Evolutionary conservation across 2,113 vertebrate species (phyloP).

Genomic region (Mormyrus iriodes): DNA sequence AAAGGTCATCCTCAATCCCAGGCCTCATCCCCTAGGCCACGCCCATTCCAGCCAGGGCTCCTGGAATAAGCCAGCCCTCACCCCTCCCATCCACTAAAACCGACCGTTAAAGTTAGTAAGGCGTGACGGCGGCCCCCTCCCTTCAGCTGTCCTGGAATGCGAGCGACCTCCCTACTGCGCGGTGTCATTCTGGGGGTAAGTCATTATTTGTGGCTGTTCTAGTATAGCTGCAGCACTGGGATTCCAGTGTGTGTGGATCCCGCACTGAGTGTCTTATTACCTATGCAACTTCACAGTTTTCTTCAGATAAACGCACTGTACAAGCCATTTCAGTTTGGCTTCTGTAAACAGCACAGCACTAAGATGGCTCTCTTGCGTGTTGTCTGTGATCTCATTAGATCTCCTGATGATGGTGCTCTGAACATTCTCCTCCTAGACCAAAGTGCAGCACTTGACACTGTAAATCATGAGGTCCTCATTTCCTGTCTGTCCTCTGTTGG

Average conservation of each 20-base stretch:
- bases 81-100: constrained; percentile 33
- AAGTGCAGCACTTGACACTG: neutral
- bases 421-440: neutral
- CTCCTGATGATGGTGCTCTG: neutral
- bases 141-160: constrained; percentile 8
- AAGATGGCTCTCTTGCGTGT: neutral
- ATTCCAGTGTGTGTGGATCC: constrained; percentile 10
- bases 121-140: constrained; percentile 31
- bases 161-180: neutral
- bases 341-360: neutral
- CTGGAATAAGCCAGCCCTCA: constrained; percentile 21
- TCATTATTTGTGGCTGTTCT: constrained; percentile 36
- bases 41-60: constrained; percentile 8
- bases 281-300: neutral
- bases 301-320: neutral
- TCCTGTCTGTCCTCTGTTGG: neutral
- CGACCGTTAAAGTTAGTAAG: constrained; percentile 39
- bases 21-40: neutral
- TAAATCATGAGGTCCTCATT: neutral
- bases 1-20: neutral
- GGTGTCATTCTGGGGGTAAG: constrained; percentile 32
- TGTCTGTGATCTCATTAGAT: neutral
- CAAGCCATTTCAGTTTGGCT: neutral
- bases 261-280: constrained; percentile 36
- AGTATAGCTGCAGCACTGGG: constrained; percentile 36